Conservation (phyloP, 2,113 vertebrate genomes). For the Peucedramus taeniatus region DNA sequence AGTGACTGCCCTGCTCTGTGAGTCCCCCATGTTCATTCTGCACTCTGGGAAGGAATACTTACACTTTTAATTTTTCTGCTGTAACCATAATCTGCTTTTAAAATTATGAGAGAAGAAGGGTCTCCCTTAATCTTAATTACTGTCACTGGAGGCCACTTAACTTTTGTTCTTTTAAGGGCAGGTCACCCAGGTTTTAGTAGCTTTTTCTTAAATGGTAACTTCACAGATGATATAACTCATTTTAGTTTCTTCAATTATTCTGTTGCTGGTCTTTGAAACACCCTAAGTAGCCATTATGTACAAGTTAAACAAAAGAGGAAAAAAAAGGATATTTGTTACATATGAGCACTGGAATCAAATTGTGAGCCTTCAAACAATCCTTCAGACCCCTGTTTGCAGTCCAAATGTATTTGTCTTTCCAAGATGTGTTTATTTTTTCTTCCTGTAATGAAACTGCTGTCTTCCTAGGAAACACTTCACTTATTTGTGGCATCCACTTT, state of each 20-base stretch:
- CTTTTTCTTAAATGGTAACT: slow-evolving; percentile 11
- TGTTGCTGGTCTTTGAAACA: neutral
- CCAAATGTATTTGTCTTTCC: neutral
- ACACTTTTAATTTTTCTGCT: neutral
- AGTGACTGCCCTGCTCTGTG: neutral
- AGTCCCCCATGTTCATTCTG: neutral
- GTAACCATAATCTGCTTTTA: neutral
- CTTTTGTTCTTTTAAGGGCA: neutral
- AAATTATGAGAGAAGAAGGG: neutral
- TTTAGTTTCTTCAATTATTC: slow-evolving; percentile 14
- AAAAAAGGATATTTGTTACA: neutral
- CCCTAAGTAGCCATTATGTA: neutral
- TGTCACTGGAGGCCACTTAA: neutral
- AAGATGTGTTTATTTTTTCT: neutral
- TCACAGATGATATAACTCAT: neutral
- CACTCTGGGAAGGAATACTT: neutral
- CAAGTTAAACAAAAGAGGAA: neutral
- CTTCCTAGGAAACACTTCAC: neutral
- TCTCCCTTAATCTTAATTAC: neutral
- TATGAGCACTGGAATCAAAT: neutral
- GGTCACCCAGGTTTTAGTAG: neutral
- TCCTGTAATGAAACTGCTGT: neutral
- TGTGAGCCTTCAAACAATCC: neutral
- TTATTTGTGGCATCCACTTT: neutral
- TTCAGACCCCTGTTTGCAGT: slow-evolving; percentile 1